Evolutionary conservation across 2,888 invertebrate genomes (phyloP), one percentile per base, ranked within the genome.

Genomic region (Orthonevra nobilis): DNA sequence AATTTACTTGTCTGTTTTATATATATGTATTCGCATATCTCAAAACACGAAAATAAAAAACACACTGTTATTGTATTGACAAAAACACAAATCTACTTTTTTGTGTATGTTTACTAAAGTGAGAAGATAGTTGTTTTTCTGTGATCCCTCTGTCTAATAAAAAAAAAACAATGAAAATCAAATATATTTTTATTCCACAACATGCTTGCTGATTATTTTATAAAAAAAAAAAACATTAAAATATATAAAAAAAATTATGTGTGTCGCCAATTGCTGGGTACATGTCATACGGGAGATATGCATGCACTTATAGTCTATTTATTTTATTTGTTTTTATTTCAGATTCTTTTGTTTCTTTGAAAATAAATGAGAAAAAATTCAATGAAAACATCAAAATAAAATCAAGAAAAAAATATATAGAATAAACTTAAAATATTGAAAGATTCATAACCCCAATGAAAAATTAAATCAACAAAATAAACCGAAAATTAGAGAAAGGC

Each of bases 201-300:
- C 44, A 61, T 82, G 81, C 82, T 81, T 82, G 82, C 82, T 81
- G 46, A 81, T 77, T 69, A 44, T 68, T 54, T 63, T 36, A 63
- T 69, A n/a, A n/a, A n/a, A n/a, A n/a, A n/a, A n/a, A n/a, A n/a
- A n/a, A n/a, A n/a, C n/a, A 63, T 58, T 69, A 63, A 68, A n/a
- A n/a, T n/a, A n/a, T n/a, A n/a, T n/a, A n/a, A 69, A 69, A 66
- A 58, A 66, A 52, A 56, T 74, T 81, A 48, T 75, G 75, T 81
- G 81, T 75, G 83, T 83, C 82, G 83, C 83, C 82, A 82, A 81
- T 77, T 75, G 77, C 82, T 83, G 84, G 84, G 84, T 84, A 84
- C 84, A 84, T 84, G 84, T 84, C 84, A 84, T 83, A 82, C 81
- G 82, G 82, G 81, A 81, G 81, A 69, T 82, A 61, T 83, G 82